Conservation (phyloP, 2,888 invertebrate species). For the Phragmatobia fuliginosa region DNA sequence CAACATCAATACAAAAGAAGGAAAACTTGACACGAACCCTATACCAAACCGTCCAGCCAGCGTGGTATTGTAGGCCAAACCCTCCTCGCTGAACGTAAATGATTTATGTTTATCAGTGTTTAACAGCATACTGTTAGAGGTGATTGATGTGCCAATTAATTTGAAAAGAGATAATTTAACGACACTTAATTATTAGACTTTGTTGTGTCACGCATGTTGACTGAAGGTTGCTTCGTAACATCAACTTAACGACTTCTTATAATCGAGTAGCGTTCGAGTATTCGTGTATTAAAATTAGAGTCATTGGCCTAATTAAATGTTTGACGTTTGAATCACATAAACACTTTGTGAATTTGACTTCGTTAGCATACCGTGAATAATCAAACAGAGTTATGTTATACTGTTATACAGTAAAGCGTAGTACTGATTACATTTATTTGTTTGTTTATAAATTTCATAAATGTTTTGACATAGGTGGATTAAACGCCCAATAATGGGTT, state of each 20-base stretch:
- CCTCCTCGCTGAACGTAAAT: too few relatives aligned
- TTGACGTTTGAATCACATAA: background rate
- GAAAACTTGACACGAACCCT: too few relatives aligned
- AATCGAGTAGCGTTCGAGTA: background rate
- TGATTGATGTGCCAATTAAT: too few relatives aligned
- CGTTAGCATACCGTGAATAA: background rate
- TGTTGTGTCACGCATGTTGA: background rate
- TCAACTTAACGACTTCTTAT: background rate
- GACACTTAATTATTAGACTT: background rate
- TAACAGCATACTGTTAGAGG: too few relatives aligned
- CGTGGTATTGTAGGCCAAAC: too few relatives aligned
- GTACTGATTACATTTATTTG: background rate
- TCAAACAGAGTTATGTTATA: background rate
- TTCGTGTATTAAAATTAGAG: background rate
- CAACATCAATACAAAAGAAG: too few relatives aligned
- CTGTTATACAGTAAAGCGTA: background rate
- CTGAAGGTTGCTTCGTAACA: background rate
- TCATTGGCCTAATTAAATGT: background rate
- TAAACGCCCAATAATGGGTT: too few relatives aligned
- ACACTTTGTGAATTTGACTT: background rate
- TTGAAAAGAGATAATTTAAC: background rate
- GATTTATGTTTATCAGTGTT: too few relatives aligned
- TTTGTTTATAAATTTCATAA: background rate
- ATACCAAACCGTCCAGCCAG: too few relatives aligned
- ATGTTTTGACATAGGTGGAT: background rate